Evolutionary conservation across 2,113 vertebrate genomes (phyloP).

Genomic region (Lepisosteus oculatus): DNA sequence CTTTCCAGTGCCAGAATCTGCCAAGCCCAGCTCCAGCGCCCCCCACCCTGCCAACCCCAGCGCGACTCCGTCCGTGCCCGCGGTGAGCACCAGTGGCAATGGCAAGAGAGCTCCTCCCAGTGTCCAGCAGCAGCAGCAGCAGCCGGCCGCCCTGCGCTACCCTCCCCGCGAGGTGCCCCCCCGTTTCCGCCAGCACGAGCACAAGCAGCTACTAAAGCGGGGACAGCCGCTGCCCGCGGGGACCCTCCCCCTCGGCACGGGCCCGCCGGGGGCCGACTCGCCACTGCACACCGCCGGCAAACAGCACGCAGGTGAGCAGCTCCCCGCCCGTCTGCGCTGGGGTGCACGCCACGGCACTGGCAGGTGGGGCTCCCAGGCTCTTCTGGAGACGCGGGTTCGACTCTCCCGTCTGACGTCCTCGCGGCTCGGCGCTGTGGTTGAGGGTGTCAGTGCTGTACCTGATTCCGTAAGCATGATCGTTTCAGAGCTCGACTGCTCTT

Average conservation of each 20-base stretch:
- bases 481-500: neutral
- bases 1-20: slow-evolving; percentile 87
- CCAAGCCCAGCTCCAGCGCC: slow-evolving; percentile 87
- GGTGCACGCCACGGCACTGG: too few species aligned
- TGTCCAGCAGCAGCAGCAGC: slow-evolving; percentile 60
- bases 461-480: neutral
- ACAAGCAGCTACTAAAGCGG: slow-evolving; percentile 96
- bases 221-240: slow-evolving; percentile 87
- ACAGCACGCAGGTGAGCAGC: slow-evolving; percentile 74
- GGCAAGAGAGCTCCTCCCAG: slow-evolving; percentile 76
- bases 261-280: slow-evolving; percentile 64
- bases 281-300: slow-evolving; percentile 61
- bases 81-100: slow-evolving; percentile 83
- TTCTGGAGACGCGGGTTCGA: too few species aligned
- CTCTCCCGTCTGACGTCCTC: too few species aligned
- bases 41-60: slow-evolving; percentile 81
- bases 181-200: slow-evolving; percentile 96
- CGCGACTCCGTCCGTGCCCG: slow-evolving; percentile 80
- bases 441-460: neutral
- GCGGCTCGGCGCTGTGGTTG: too few species aligned
- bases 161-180: slow-evolving; percentile 94
- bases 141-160: slow-evolving; percentile 81
- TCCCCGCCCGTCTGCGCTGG: slow-evolving; percentile 14
- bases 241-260: slow-evolving; percentile 64
- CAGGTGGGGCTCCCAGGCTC: too few species aligned